Percentiles rank a stretch among this genome's conserved stretches.
These are phyloP conservation scores for Lepidocyrtinus sp. DNA, from an alignment of 2,888 invertebrate species.

Conservation along the genomic window DNA sequence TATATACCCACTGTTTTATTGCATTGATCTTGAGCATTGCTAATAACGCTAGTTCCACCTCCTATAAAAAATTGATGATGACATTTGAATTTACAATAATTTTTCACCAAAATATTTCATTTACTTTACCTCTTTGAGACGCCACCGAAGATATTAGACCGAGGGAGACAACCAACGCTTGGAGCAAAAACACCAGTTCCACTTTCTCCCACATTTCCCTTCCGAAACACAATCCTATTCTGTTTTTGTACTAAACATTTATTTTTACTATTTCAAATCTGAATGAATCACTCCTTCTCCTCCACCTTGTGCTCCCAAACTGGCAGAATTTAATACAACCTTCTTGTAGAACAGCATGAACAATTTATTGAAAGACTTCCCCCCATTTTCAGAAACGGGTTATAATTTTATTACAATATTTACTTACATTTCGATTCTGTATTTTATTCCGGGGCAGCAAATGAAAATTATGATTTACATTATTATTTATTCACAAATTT, in stretches of 20 bases:
- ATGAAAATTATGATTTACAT: neutral
- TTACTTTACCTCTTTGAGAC: conserved; percentile 37
- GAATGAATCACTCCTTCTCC: too few species aligned
- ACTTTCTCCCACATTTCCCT: neutral
- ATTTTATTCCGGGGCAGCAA: neutral
- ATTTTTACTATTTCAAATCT: too few species aligned
- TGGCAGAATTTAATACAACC: too few species aligned
- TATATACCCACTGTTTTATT: conserved; percentile 95
- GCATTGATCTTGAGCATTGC: conserved; percentile 80
- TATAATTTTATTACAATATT: too few species aligned
- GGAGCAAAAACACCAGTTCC: neutral
- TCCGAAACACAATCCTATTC: too few species aligned
- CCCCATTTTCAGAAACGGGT: too few species aligned
- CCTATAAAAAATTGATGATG: neutral
- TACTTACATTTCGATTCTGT: too few species aligned
- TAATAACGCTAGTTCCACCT: conserved; percentile 37
- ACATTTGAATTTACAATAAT: neutral
- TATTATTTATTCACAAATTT: conserved; percentile 14
- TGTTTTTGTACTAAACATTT: too few species aligned
- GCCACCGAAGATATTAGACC: conserved; percentile 29
- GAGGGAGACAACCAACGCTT: too few species aligned
- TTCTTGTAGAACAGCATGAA: too few species aligned
- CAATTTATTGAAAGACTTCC: neutral
- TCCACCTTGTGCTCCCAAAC: too few species aligned
- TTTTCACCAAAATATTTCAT: neutral